These are phyloP conservation scores for Blastobasis adustella DNA, from an alignment of 2,888 invertebrate genomes.

Conservation along the genomic window DNA sequence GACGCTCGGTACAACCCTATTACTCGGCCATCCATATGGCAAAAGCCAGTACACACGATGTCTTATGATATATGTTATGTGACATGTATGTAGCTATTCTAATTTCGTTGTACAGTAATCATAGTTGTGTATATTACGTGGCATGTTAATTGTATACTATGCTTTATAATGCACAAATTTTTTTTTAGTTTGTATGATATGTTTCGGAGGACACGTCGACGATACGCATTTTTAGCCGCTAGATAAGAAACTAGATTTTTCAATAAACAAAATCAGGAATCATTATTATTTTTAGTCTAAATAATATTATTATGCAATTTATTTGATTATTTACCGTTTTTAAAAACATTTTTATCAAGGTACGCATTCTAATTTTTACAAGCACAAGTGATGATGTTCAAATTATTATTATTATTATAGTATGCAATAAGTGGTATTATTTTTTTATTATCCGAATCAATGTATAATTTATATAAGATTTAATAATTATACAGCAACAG, in stretches of 20 bases:
- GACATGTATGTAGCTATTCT: conserved; percentile 32
- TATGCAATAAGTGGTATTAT: too few relatives aligned
- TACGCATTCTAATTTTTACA: not conserved
- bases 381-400: not conserved
- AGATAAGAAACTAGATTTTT: too few relatives aligned
- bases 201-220: too few relatives aligned
- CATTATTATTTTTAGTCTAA: too few relatives aligned
- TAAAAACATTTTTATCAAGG: conserved; percentile 9
- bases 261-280: too few relatives aligned
- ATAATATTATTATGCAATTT: too few relatives aligned
- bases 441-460: not conserved
- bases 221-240: too few relatives aligned
- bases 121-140: conserved; percentile 47
- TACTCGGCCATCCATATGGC: not conserved
- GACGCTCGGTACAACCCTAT: not conserved
- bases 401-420: too few relatives aligned
- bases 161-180: conserved; percentile 50
- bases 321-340: too few relatives aligned
- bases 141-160: conserved; percentile 41
- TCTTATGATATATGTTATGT: conserved; percentile 23
- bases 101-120: conserved; percentile 43
- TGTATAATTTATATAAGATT: not conserved
- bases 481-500: too few relatives aligned
- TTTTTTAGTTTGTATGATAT: conserved; percentile 10
- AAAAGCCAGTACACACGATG: conserved; percentile 6